Conservation (phyloP, 1,140 invertebrate species). For the Phthorimaea operculella region DNA sequence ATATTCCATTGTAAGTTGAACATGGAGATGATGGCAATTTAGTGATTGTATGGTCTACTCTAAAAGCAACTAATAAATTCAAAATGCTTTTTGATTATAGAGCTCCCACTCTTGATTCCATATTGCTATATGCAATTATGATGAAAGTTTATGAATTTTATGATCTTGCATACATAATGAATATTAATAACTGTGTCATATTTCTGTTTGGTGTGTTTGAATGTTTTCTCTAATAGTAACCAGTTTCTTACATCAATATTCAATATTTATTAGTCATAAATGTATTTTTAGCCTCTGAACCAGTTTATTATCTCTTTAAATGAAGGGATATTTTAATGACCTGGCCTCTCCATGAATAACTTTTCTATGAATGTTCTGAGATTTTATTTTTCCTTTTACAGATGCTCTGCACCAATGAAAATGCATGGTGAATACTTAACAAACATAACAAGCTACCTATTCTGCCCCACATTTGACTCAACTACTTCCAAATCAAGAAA, state of each 20-base stretch:
- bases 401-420: conserved; percentile 58
- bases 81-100: conserved; percentile 5
- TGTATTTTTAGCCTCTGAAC: neutral
- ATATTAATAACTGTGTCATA: conserved; percentile 6
- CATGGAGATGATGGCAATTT: neutral
- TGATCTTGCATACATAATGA: neutral
- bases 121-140: neutral
- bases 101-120: neutral
- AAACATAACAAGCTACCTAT: conserved; percentile 46
- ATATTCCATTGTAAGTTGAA: conserved; percentile 53
- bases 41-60: neutral
- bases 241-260: neutral
- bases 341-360: too few relatives aligned
- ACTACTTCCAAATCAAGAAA: conserved; percentile 32
- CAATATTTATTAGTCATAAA: neutral
- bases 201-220: neutral
- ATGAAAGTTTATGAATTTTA: conserved; percentile 5
- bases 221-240: neutral
- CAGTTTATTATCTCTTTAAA: too few relatives aligned
- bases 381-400: conserved; percentile 24
- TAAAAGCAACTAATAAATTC: neutral
- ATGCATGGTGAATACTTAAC: conserved; percentile 49
- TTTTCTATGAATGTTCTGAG: too few relatives aligned
- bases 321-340: too few relatives aligned
- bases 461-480: conserved; percentile 47